Evolutionary conservation across 2,888 invertebrate genomes (phyloP).

Genomic region (Aporophyla nigra): DNA sequence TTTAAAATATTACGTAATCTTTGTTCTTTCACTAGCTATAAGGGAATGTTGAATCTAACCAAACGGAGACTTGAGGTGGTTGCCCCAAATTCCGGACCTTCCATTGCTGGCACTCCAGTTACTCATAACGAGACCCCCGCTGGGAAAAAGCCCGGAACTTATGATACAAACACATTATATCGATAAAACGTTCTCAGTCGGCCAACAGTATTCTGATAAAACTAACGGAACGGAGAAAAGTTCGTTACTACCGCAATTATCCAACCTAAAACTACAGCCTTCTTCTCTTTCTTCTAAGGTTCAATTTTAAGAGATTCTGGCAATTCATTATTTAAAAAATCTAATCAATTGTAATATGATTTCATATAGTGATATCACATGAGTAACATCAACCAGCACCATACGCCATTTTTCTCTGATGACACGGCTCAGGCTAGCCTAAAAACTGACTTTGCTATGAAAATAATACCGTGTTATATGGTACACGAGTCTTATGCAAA

Average conservation of each 20-base stretch:
- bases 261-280: not conserved
- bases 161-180: not conserved
- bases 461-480: not conserved
- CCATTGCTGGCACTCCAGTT: not conserved
- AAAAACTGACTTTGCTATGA: not conserved
- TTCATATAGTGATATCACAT: not conserved
- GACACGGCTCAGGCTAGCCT: not conserved
- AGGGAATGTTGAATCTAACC: not conserved
- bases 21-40: not conserved
- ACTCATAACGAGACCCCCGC: not conserved
- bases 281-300: too few species aligned
- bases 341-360: not conserved
- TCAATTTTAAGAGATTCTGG: not conserved
- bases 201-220: not conserved
- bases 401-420: not conserved
- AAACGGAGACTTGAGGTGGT: not conserved
- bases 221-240: not conserved
- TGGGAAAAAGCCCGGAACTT: not conserved
- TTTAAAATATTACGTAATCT: not conserved
- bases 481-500: not conserved
- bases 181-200: not conserved
- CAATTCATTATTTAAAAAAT: not conserved
- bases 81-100: not conserved
- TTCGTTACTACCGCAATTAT: not conserved
- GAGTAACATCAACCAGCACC: not conserved